These are phyloP conservation scores for Schizothorax lantsangensis DNA, from an alignment of 2,797 vertebrate species.

Conservation along the genomic window DNA sequence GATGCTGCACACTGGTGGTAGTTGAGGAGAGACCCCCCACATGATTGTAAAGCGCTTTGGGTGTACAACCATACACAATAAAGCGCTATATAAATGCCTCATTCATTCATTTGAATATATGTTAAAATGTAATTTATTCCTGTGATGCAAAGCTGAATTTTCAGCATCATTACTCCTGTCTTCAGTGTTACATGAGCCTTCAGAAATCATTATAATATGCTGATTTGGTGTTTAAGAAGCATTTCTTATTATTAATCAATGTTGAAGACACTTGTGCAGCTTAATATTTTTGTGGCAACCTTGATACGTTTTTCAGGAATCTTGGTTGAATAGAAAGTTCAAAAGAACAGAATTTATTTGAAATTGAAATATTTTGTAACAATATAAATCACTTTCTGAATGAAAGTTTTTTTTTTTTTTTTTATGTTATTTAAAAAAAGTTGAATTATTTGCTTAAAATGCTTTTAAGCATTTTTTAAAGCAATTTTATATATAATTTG, in stretches of 20 bases:
- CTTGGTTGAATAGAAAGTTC: background rate
- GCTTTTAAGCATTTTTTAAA: too few relatives aligned
- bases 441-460: background rate
- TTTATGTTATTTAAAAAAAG: too few relatives aligned
- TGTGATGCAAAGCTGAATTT: background rate
- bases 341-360: background rate
- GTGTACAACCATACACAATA: too few relatives aligned
- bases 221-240: background rate
- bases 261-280: background rate
- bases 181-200: background rate
- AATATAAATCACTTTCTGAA: too few relatives aligned
- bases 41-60: too few relatives aligned
- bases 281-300: background rate
- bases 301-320: background rate
- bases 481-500: background rate
- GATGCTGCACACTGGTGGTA: too few relatives aligned
- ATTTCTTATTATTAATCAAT: background rate
- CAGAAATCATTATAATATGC: background rate
- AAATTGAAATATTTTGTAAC: background rate
- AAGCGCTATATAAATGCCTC: too few relatives aligned
- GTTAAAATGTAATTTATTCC: background rate
- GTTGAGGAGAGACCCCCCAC: too few relatives aligned
- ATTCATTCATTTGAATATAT: background rate
- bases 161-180: background rate
- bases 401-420: too few relatives aligned